Conservation (phyloP, 2,113 vertebrate genomes). For the Dicerorhinus sumatrensis region DNA sequence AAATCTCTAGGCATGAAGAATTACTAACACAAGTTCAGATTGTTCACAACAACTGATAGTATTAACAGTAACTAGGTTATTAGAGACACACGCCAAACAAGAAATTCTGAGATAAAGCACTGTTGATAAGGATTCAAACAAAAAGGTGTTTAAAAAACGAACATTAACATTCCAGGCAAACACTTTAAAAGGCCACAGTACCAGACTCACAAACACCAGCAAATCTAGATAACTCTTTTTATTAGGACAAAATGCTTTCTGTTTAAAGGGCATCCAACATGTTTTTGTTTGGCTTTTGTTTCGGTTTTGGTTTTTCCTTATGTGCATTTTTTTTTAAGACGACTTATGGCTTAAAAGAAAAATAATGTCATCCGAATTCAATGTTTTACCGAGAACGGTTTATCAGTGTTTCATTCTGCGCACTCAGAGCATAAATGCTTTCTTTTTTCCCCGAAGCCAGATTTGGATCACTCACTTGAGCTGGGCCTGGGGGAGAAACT, state of each 20-base stretch:
- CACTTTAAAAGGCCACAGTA: slow-evolving; percentile 31
- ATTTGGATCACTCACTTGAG: slow-evolving; percentile 87
- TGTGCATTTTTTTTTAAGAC: background rate
- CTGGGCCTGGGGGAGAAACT: slow-evolving; percentile 86
- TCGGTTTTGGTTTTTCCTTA: slow-evolving; percentile 40
- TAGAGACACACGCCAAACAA: slow-evolving; percentile 75
- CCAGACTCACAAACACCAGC: slow-evolving; percentile 56
- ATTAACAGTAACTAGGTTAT: slow-evolving; percentile 74
- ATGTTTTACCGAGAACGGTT: slow-evolving; percentile 83
- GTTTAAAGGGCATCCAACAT: slow-evolving; percentile 72
- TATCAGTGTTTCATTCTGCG: slow-evolving; percentile 83
- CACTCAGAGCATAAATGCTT: slow-evolving; percentile 84
- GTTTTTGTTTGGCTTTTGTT: slow-evolving; percentile 63
- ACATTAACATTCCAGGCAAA: slow-evolving; percentile 62
- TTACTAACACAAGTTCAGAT: slow-evolving; percentile 57
- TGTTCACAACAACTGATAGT: slow-evolving; percentile 78
- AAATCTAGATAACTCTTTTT: slow-evolving; percentile 77
- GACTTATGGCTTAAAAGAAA: slow-evolving; percentile 50
- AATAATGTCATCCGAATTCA: slow-evolving; percentile 81
- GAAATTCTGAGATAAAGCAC: slow-evolving; percentile 68
- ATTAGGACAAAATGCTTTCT: slow-evolving; percentile 60
- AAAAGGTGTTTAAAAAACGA: slow-evolving; percentile 71
- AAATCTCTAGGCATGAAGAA: slow-evolving; percentile 69
- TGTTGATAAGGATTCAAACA: slow-evolving; percentile 60
- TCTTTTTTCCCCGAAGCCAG: slow-evolving; percentile 85